Base-by-base conservation (phyloP, 1,140 invertebrate genomes). In the Trinorchestia longiramus region DNA sequence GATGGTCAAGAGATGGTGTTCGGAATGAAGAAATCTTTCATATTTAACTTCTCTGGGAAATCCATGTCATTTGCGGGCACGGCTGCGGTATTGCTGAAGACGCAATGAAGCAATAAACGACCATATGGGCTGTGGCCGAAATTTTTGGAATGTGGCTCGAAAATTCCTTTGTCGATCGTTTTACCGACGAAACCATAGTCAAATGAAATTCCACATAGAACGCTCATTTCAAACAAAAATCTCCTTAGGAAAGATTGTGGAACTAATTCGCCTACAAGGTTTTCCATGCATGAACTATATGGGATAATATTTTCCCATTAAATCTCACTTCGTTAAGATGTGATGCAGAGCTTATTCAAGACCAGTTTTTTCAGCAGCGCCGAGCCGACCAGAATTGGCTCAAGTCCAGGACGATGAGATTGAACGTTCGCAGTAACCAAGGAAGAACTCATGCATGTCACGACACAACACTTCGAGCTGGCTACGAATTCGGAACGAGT, bases 21-120 rank as follows among this genome's bases (percentile, higher is more conserved):
- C 11, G 28, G 62, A 77, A 28, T 23, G 36, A 11, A 15, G 36
- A 77, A 77, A 23, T 77, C 62, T 3, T 11, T 28, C 62, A 53
- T 3, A 28, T 77, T 77, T 77, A 28, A 77, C 62, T 77, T 28
- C 62, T 3, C 62, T 36, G 62, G 1, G 62, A 77, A 42, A 90
- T 90, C 43, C 88, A 90, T 42, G 43, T 17, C n/a, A 90, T 90
- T 90, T 90, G 88, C 41, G 88, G 88, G 88, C 43, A 17, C 41
- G 3, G n/a, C 88, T 90, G 88, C 41, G 88, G 88, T 90, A 43
- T 90, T 43, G 88, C 41, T 90, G n/a, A 3, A 42, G 4, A 90
- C 23, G 88, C 88, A 90, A 90, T 90, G 88, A 90, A 42, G 88
- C 88, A 8, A 90, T 90, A 90, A 90, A 90, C 15, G 88, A 28